Base-by-base conservation (phyloP, 30 jellyfish, hydroid and myxozoan species). In the Catostylus mosaicus region DNA sequence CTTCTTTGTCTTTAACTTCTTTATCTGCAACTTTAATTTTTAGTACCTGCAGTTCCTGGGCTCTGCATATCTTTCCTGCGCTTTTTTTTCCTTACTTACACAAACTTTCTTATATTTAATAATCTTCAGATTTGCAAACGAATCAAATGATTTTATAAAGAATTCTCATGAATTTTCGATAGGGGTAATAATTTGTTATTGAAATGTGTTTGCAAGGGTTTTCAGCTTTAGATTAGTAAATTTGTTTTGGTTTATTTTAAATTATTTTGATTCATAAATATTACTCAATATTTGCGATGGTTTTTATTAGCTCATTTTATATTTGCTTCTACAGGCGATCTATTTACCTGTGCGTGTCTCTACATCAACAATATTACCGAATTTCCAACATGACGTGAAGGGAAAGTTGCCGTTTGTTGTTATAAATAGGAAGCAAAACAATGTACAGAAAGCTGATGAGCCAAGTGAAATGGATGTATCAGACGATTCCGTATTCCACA, bases 371-470 rank as follows among this genome's bases (percentile, higher is more conserved):
- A 83, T 48, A 37, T 16, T 86, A 14, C 98, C 98, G 18, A 80
- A 92, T 40, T 92, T 92, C 75, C 92, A 85, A 32, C 91, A 96
- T 32, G 83, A 60, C 60, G 82, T 46, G n/a, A 88, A 83, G 40
- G 96, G 98, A 45, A 80, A 80, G 67, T 77, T 86, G 32, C 96
- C 98, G 18, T 92, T 92, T 57, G 90, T 78, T 57, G 67, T 90
- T 30, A 63, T 45, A 37, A 82, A 67, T 45, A 71, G 43, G 64
- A 31, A 46, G 36, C 36, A 70, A 2, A 18, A 10, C 32, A 77
- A 77, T 37, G 43, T 48, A 34, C 78, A 77, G 46, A 29, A 43
- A 8, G 47, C 65, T 9, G 32, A 54, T 43, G 76, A 11, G 18
- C 67, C 64, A 22, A 7, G 30, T 0, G 86, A 82, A 36, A 26